Conservation (phyloP, 2,113 vertebrate species). For the Chionis minor region DNA sequence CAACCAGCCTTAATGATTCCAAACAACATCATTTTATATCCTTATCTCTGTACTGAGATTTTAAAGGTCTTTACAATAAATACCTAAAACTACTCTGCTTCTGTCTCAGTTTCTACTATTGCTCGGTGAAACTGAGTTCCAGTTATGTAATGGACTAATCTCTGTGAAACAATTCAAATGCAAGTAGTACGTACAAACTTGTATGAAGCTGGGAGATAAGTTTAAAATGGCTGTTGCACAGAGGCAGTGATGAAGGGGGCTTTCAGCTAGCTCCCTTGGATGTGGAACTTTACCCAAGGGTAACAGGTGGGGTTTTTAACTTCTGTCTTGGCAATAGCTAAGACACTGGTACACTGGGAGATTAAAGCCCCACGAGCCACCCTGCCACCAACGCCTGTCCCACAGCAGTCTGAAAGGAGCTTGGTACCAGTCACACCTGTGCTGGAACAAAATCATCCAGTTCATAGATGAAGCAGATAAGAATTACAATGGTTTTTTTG, state of each 20-base stretch:
- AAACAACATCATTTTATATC: slow-evolving; percentile 33
- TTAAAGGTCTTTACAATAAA: slow-evolving; percentile 63
- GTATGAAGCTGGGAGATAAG: neutral
- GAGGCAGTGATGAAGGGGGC: neutral
- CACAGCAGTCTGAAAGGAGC: neutral
- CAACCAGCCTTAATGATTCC: slow-evolving; percentile 54
- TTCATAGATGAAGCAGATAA: neutral
- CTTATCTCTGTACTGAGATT: slow-evolving; percentile 6
- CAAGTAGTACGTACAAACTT: neutral
- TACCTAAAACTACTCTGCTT: neutral
- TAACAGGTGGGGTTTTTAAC: accelerated
- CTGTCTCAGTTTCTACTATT: slow-evolving; percentile 32
- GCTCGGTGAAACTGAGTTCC: slow-evolving; percentile 20
- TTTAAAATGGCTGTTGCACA: neutral
- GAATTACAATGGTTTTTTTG: neutral
- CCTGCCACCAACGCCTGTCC: neutral
- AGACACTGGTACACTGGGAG: neutral
- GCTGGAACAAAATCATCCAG: neutral
- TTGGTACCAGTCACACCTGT: accelerated
- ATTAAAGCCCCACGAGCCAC: neutral
- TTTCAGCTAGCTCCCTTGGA: neutral
- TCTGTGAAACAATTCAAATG: neutral
- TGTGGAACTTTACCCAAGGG: neutral
- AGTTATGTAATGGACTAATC: neutral
- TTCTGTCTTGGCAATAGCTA: neutral